Evolutionary conservation across 1,140 invertebrate species (phyloP), one percentile per base, ranked within the genome.

Genomic region (Drosophila jambulina): DNA sequence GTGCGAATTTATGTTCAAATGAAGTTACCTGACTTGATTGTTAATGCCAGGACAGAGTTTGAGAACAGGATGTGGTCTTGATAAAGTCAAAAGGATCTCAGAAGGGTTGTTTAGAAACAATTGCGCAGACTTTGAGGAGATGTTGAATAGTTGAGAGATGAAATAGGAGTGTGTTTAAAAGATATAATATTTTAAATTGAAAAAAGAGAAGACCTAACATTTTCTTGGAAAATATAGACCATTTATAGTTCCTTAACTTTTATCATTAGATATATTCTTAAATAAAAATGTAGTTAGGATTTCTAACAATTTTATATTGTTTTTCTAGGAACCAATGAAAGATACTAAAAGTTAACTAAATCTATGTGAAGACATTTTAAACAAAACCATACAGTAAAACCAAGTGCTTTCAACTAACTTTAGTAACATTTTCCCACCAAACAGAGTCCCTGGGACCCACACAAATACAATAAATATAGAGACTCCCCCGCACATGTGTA

Each of bases 1-100:
- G 79, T 65, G 71, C 64, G 60, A 86, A 63, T 79, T 86, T 82
- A 86, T 82, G 65, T 64, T 78, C 23, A 25, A 32, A 54, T 32
- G 38, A 53, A 67, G 61, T 53, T 70, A 71, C 69, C 68, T 71
- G 69, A 59, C 69, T 72, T 49, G 68, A 72, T 70, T 59, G 48
- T 42, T 42, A 72, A 71, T 32, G 27, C 54, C 12, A 59, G 6
- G 13, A 21, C n/a, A 53, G 61, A 29, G 45, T 21, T 21, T 17
- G 7, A 12, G 12, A 32, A 19, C 46, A 17, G 53, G 34, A 42
- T 42, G 53, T 59, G 36, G 36, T 15, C 15, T 36, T 42, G 27
- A 13, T 17, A 60, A 42, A 38, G 27, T 27, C 51, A 54, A 21
- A 48, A 19, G 21, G 5, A 17, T 48, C 23, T 3, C 0, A 4